Evolutionary conservation across 2,888 invertebrate genomes (phyloP).

Genomic region (Osmoderma eremita): DNA sequence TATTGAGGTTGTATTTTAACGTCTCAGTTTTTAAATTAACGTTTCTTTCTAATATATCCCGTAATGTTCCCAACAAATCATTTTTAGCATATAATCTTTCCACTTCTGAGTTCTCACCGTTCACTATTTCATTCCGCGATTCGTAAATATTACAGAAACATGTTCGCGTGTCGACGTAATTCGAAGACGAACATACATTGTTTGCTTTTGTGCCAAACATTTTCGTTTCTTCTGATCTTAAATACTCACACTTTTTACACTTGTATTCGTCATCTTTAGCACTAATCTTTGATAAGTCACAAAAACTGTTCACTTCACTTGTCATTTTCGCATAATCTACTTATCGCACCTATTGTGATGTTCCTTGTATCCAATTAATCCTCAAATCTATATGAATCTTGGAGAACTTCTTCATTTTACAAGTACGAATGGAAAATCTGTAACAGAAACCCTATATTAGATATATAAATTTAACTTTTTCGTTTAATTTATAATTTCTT

Average conservation of each 20-base stretch:
- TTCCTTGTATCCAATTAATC: too few relatives aligned
- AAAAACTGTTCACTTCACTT: background rate
- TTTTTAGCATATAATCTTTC: slow-evolving; percentile 25
- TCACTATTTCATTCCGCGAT: background rate
- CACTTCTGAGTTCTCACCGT: slow-evolving; percentile 12
- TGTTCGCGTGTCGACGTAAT: background rate
- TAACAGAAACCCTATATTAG: too few relatives aligned
- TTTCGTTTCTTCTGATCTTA: slow-evolving; percentile 2
- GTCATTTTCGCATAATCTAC: slow-evolving; percentile 4
- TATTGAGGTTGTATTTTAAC: slow-evolving; percentile 26
- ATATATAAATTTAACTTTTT: too few relatives aligned
- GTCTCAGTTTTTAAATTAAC: slow-evolving; percentile 22
- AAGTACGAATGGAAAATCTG: too few relatives aligned
- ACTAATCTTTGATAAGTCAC: slow-evolving; percentile 2
- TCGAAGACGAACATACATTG: background rate
- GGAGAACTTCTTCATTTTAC: too few relatives aligned
- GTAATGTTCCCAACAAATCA: slow-evolving; percentile 23
- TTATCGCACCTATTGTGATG: too few relatives aligned
- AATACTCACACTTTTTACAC: background rate
- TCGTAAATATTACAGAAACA: slow-evolving; percentile 19
- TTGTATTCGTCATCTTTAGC: background rate
- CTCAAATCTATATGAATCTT: too few relatives aligned
- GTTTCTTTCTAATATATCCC: slow-evolving; percentile 27
- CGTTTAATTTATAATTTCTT: too few relatives aligned
- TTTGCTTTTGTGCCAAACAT: background rate